These are phyloP conservation scores for Cyanocitta stelleri DNA, from an alignment of 2,113 vertebrate genomes.

Conservation along the genomic window DNA sequence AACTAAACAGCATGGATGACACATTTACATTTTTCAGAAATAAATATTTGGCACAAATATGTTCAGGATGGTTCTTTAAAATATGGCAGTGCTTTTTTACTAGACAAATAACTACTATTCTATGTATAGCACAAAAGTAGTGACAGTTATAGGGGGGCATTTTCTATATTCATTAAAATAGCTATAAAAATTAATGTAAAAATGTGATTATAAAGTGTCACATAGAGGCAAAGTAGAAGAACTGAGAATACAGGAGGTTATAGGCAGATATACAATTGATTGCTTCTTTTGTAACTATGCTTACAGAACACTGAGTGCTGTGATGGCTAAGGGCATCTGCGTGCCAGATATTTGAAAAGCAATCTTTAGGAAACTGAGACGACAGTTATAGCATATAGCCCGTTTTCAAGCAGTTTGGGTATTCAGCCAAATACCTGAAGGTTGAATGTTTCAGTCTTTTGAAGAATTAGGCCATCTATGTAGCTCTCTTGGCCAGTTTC, in stretches of 20 bases:
- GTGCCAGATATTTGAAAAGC: background rate
- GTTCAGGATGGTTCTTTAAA: background rate
- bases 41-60: slow-evolving; percentile 13
- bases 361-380: background rate
- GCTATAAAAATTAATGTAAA: background rate
- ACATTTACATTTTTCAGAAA: slow-evolving; percentile 26
- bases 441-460: background rate
- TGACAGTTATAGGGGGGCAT: background rate
- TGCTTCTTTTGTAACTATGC: background rate
- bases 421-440: background rate
- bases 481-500: background rate
- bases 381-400: background rate
- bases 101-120: background rate
- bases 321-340: background rate
- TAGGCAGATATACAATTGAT: background rate
- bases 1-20: background rate
- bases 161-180: background rate
- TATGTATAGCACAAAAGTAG: background rate
- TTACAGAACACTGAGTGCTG: background rate
- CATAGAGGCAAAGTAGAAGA: background rate
- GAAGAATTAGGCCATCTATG: background rate
- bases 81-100: background rate
- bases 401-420: background rate
- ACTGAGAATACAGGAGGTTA: background rate
- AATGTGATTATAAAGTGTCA: background rate